These are phyloP conservation scores for Pachydiplax longipennis DNA, from an alignment of 2,888 invertebrate species.

Conservation along the genomic window DNA sequence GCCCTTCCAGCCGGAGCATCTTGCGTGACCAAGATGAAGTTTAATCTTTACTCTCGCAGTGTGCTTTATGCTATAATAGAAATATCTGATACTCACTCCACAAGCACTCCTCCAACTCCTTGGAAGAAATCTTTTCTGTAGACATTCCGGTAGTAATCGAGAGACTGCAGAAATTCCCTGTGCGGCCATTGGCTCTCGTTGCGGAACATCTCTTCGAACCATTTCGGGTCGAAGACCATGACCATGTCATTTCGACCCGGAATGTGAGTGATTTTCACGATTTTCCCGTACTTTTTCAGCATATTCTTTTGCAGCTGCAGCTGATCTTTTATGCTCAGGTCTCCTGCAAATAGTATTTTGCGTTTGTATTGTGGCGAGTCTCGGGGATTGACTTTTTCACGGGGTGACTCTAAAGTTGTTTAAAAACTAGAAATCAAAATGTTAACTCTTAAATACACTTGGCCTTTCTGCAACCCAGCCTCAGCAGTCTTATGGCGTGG, in stretches of 20 bases:
- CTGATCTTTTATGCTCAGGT: not conserved
- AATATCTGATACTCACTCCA: constrained; percentile 51
- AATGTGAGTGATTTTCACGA: constrained; percentile 27
- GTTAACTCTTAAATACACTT: no score
- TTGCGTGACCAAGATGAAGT: no score
- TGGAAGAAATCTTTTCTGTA: constrained; percentile 54
- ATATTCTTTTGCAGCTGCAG: not conserved
- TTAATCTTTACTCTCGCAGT: no score
- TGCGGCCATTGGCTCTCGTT: constrained; percentile 59
- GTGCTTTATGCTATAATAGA: no score
- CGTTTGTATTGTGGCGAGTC: not conserved
- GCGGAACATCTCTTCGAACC: constrained; percentile 54
- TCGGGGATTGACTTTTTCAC: no score
- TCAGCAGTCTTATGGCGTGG: no score
- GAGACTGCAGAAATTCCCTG: constrained; percentile 59
- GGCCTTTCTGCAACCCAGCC: no score
- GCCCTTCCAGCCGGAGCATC: no score
- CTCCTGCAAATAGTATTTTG: not conserved
- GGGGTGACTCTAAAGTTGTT: no score
- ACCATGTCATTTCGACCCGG: constrained; percentile 41
- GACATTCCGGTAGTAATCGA: constrained; percentile 57
- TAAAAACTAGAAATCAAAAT: no score
- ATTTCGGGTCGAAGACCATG: constrained; percentile 46
- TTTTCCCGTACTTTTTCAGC: constrained; percentile 33
- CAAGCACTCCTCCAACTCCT: constrained; percentile 58